These are phyloP conservation scores for Sebastes steindachneri DNA, from an alignment of 2,797 vertebrate species.

Conservation along the genomic window DNA sequence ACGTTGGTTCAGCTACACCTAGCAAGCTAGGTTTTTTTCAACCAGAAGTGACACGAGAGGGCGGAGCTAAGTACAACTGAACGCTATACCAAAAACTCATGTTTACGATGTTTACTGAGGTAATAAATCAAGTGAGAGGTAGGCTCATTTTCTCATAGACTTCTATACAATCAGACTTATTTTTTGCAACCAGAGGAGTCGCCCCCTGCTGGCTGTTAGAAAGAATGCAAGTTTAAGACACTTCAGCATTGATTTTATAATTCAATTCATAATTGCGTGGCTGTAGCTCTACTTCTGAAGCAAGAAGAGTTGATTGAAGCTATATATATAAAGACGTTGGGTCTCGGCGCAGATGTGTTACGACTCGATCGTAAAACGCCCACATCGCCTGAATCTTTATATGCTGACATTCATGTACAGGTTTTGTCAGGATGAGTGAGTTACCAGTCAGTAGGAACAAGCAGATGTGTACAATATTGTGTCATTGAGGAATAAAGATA, in stretches of 20 bases:
- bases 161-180: too few species aligned
- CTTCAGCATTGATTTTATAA: too few species aligned
- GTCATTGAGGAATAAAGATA: constrained; percentile 24
- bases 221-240: too few species aligned
- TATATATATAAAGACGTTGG: background rate
- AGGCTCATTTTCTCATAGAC: accelerated
- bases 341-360: background rate
- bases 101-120: too few species aligned
- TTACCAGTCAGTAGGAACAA: constrained; percentile 40
- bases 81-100: too few species aligned
- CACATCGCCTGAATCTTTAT: background rate
- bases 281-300: background rate
- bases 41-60: too few species aligned
- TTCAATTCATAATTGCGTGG: too few species aligned
- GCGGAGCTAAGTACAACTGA: too few species aligned
- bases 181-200: too few species aligned
- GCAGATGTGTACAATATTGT: constrained; percentile 42
- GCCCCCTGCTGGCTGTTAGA: too few species aligned
- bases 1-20: background rate
- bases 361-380: background rate
- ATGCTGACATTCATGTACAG: background rate
- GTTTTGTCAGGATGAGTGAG: constrained; percentile 2
- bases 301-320: background rate
- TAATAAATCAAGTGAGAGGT: too few species aligned
- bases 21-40: background rate